Evolutionary conservation across 37 sponge, comb jelly and placozoan species (phyloP), one percentile per base, ranked within the genome.

Genomic region (Tethya wilhelma): DNA sequence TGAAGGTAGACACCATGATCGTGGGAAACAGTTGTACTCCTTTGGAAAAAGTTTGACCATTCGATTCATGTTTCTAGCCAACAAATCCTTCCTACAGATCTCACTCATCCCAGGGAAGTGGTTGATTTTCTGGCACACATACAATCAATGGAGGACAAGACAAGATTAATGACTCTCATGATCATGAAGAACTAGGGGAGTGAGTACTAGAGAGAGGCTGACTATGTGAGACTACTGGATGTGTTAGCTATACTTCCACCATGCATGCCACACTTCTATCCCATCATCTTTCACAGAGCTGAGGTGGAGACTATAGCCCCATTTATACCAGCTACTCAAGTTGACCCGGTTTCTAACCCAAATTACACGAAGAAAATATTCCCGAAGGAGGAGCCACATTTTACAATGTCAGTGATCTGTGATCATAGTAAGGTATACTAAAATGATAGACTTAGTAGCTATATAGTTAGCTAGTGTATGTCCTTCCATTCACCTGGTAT

Each of bases 61-160:
- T 59, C 99, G 58, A 38, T 87, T 94, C 89, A 99, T 96, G 69
- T 99, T 96, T 22, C 97, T 82, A 41, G 95, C 99, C 49, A 99
- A 74, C 44, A 89, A 56, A 55, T 99, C 99, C 63, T 99, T 99
- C 17, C 99, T 77, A 72, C 99, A 99, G 23, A 99, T 99, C 71
- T 99, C 99, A 41, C 62, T 83, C 97, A 99, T 99, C 17, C 99
- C 99, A 34, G 97, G 99, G 57, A 99, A 99, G 66, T 99, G 99
- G 72, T 99, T 99, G 81, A 99, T 88, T 89, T 94, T 99, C 99
- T 98, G 80, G 63, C 70, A 34, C 4, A 8, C 7, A 31, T n/a
- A n/a, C n/a, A n/a, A n/a, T n/a, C n/a, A n/a, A n/a, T n/a, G n/a
- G n/a, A n/a, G n/a, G n/a, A n/a, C n/a, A n/a, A n/a, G n/a, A n/a